Evolutionary conservation across 2,113 vertebrate genomes (phyloP), one percentile per base, ranked within the genome.

Genomic region (Onychorhynchus coronatus): DNA sequence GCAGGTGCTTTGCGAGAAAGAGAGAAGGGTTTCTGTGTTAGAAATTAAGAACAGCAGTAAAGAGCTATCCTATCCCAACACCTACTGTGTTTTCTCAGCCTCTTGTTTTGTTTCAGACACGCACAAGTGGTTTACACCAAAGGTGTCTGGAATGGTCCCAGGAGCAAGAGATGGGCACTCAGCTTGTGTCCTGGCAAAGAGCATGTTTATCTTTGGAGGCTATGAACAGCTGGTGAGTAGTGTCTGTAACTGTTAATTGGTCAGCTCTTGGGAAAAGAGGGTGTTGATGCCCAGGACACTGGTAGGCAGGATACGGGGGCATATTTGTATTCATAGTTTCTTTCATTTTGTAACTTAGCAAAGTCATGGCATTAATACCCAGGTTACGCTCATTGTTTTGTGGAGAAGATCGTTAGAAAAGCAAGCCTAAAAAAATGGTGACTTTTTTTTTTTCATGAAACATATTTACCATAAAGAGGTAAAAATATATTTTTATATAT

Each of bases 141-240:
- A 98, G 87, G 99, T 99, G 78, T 99, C 98, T 21, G 99, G 99
- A 88, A 98, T 98, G 65, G 97, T 99, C 90, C 99, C 99, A 35
- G 99, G 99, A 35, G 99, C 99, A 1, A 98, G 99, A 86, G 99
- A 99, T 44, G 99, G 99, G 55, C 99, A 99, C 97, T 99, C 99
- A 0, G 99, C 99, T 89, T 99, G 99, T 75, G 98, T 99, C 88
- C 93, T 99, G 95, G 98, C 98, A 59, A 99, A 99, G 94, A 98
- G 97, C 95, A 99, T 99, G 99, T 99, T 99, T 97, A 99, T 99
- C 98, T 99, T 99, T 35, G 99, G 99, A 89, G 99, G 99, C 95
- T 99, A 99, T 7, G 99, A 99, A 82, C 99, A 99, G 97, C 98
- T 99, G 98, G 99, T 99, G 97, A 97, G 99, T 98, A 44, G 47